Evolutionary conservation across 2,113 vertebrate species (phyloP), one percentile per base, ranked within the genome.

Genomic region (Parus major): DNA sequence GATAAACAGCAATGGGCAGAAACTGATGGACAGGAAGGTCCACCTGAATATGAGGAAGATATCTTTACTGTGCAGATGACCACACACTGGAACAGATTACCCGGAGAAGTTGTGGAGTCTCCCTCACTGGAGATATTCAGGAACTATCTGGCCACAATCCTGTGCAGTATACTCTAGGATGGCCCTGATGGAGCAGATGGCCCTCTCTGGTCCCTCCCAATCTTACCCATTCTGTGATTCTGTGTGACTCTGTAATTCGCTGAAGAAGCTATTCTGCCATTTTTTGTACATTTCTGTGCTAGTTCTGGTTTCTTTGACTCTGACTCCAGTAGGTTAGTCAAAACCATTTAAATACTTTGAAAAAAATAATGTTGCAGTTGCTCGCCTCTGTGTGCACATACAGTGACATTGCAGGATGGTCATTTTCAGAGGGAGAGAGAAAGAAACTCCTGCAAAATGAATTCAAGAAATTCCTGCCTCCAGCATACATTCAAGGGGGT

Each of bases 371-470:
- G 7, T 44, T 70, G 8, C 33, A n/a, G 47, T 73, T 49, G 27
- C 29, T 77, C 28, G 49, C 9, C 8, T 92, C 23, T 55, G 4
- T 42, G 28, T 35, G n/a, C 41, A 56, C 25, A 23, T 22, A 47
- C 3, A 29, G 24, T 44, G 63, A 69, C 28, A 59, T 5, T 2
- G 1, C 36, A 65, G 1, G 4, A 83, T 1, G 2, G 36, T 73
- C 50, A 35, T 14, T 86, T 86, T 46, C 23, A 60, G 29, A 11
- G 56, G 11, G 3, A 73, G 41, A 12, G 49, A 88, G 53, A 68
- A 84, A 88, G 46, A 82, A 92, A 60, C 55, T 44, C 24, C 36
- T 41, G 7, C 1, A 6, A 88, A 85, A 68, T 57, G 39, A 39
- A 53, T 15, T 81, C 28, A 59, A 64, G 53, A 61, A 79, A 64